Evolutionary conservation across 2,797 vertebrate species (phyloP).

Genomic region (Rhynchotus rufescens): DNA sequence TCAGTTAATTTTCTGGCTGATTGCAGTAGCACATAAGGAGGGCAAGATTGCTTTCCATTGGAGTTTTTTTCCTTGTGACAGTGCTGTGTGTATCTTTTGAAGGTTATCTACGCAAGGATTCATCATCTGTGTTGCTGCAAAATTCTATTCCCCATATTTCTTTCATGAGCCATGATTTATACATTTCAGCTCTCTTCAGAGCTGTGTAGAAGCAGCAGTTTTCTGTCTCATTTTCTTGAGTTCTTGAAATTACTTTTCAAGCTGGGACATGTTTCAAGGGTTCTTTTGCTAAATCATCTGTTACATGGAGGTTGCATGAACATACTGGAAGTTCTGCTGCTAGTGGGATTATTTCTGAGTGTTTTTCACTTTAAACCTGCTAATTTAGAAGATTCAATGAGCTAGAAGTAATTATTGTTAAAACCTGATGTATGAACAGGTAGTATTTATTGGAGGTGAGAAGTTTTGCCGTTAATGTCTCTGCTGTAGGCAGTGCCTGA

Average conservation of each 20-base stretch:
- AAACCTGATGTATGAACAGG: neutral
- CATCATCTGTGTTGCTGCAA: neutral
- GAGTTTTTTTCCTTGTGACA: constrained; percentile 39
- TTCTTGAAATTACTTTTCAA: constrained; percentile 40
- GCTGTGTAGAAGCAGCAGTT: neutral
- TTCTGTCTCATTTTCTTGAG: constrained; percentile 17
- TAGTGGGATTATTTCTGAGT: neutral
- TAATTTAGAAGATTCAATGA: neutral
- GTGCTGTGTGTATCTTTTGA: constrained; percentile 4
- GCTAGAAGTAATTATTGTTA: neutral
- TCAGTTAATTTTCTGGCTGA: constrained; percentile 34
- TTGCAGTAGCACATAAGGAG: neutral
- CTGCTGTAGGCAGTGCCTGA: neutral
- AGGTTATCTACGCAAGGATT: constrained; percentile 30
- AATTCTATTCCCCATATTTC: constrained; percentile 38
- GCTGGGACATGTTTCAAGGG: neutral
- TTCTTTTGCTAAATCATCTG: neutral
- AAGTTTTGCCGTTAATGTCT: neutral
- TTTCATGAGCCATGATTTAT: constrained; percentile 40
- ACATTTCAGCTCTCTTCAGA: constrained; percentile 17
- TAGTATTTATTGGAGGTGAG: neutral
- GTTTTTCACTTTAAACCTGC: neutral
- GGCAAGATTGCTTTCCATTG: constrained; percentile 46
- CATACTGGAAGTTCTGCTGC: neutral
- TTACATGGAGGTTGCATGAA: neutral